A percentile compares a stretch with the other conserved stretches of the same genome.
phyloP scores from a whole-genome alignment of 2,888 invertebrate species.

The Lepidonotus clava region DNA sequence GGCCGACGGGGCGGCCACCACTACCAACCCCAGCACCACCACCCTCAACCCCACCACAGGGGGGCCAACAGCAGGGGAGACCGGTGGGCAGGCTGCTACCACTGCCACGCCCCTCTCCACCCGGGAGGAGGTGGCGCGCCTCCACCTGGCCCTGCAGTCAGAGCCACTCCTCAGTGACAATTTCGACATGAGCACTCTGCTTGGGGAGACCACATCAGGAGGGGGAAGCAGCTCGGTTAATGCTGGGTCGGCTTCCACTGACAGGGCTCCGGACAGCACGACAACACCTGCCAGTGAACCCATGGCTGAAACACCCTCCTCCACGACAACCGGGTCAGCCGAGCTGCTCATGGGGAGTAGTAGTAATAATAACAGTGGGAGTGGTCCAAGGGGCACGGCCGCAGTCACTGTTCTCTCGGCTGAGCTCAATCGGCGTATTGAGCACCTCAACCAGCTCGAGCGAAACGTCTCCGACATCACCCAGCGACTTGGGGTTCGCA shows the following conservation, averaged over 20 bases:
- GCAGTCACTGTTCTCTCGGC: constrained; percentile 30
- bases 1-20: not conserved
- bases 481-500: constrained; percentile 56
- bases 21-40: no score
- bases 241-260: not conserved
- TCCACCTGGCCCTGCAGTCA: not conserved
- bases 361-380: not conserved
- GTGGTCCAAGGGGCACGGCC: not conserved
- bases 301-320: not conserved
- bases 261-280: not conserved
- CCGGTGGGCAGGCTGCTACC: not conserved
- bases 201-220: no score
- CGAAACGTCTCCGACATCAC: constrained; percentile 53
- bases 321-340: not conserved
- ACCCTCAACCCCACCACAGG: not conserved
- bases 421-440: constrained; percentile 51
- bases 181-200: not conserved
- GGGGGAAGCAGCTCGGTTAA: no score
- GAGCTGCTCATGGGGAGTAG: not conserved
- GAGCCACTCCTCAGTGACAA: not conserved
- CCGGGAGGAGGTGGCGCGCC: not conserved
- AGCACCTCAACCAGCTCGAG: constrained; percentile 47
- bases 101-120: no score
- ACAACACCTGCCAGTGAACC: not conserved
- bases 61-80: not conserved